Conservation (phyloP, 92 coral and sea anemone species). For the Chrysogorgia sp. region DNA sequence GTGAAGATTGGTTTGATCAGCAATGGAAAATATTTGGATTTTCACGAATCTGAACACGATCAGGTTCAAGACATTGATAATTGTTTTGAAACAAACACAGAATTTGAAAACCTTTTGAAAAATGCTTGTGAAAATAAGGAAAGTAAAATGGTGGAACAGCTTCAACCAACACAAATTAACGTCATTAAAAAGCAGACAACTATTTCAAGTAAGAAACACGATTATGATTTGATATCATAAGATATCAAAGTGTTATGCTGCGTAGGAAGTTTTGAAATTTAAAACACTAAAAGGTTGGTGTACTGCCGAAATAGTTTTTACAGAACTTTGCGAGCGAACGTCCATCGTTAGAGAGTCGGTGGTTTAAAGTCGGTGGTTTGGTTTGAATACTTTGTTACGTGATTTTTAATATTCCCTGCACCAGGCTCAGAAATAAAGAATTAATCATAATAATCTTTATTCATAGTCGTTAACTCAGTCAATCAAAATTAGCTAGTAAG, state of each 20-base stretch:
- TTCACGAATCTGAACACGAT: not conserved
- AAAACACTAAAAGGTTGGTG: too few species aligned
- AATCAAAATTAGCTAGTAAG: too few species aligned
- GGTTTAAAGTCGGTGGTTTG: too few species aligned
- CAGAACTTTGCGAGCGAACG: too few species aligned
- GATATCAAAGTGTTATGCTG: not conserved
- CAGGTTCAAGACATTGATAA: not conserved
- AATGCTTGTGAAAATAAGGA: not conserved
- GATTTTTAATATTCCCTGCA: too few species aligned
- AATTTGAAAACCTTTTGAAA: not conserved
- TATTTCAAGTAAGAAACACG: slow-evolving; percentile 29
- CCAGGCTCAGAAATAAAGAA: too few species aligned
- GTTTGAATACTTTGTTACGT: too few species aligned
- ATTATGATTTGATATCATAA: not conserved
- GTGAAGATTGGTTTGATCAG: slow-evolving; percentile 32
- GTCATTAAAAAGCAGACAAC: not conserved
- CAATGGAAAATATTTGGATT: slow-evolving; percentile 34
- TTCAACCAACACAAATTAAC: not conserved
- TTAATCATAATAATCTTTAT: too few species aligned
- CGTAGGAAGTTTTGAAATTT: too few species aligned
- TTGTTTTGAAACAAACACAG: not conserved
- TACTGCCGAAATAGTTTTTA: too few species aligned
- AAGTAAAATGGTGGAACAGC: not conserved
- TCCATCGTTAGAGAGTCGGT: too few species aligned
- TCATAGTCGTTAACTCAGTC: too few species aligned